phyloP scores from a whole-genome alignment of 1,140 invertebrate genomes.

The Listronotus oregonensis region DNA sequence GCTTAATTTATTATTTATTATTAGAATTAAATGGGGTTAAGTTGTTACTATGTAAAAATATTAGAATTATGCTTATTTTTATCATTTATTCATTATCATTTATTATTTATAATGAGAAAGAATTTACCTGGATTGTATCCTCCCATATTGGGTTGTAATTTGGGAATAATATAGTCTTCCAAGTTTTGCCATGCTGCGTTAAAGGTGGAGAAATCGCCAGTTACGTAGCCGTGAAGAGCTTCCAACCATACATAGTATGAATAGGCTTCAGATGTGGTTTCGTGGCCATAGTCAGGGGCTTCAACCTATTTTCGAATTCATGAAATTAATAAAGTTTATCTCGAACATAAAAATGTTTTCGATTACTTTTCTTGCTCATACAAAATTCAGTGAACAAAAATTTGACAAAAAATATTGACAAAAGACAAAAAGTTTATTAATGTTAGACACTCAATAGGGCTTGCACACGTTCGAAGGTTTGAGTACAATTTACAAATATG shows the following conservation, averaged over 20 bases:
- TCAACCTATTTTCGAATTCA: constrained; percentile 19
- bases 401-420: too few species aligned
- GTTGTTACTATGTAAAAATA: too few species aligned
- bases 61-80: too few species aligned
- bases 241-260: constrained; percentile 34
- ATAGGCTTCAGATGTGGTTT: constrained; percentile 41
- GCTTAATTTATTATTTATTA: too few species aligned
- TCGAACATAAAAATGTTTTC: background rate
- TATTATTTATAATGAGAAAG: too few species aligned
- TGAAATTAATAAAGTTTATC: background rate
- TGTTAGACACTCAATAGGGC: too few species aligned
- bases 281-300: constrained; percentile 37
- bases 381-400: too few species aligned
- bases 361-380: background rate
- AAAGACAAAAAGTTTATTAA: too few species aligned
- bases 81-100: too few species aligned
- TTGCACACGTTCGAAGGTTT: too few species aligned
- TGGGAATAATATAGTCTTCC: constrained; percentile 34
- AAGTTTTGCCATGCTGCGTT: constrained; percentile 25
- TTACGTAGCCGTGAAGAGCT: constrained; percentile 34
- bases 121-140: constrained; percentile 24
- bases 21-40: too few species aligned
- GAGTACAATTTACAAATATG: too few species aligned
- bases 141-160: constrained; percentile 20
- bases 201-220: constrained; percentile 31